These are phyloP conservation scores for Pinna nobilis DNA, from an alignment of 1,140 invertebrate genomes.

Conservation along the genomic window DNA sequence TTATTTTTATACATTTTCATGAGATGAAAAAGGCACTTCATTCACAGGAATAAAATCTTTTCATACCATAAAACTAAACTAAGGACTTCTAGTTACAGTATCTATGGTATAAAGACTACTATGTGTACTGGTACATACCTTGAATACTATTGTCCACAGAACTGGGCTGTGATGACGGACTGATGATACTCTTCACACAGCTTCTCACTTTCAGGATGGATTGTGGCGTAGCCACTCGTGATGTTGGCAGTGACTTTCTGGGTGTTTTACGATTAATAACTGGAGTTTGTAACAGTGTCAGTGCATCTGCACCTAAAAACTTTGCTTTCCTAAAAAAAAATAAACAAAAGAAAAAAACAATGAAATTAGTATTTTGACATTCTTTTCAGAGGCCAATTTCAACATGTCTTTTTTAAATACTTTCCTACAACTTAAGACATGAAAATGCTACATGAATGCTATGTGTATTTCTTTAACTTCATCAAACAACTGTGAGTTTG, in stretches of 20 bases:
- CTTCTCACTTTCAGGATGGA: conserved; percentile 64
- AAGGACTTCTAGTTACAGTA: no score
- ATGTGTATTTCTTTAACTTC: background rate
- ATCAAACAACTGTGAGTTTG: no score
- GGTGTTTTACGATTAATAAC: conserved; percentile 57
- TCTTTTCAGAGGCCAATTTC: background rate
- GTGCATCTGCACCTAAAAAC: conserved; percentile 8
- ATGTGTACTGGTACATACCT: background rate
- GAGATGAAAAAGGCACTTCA: background rate
- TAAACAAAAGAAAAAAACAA: background rate
- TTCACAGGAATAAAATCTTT: background rate
- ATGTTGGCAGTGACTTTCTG: conserved; percentile 58
- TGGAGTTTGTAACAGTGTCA: conserved; percentile 64
- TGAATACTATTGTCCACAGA: conserved; percentile 22
- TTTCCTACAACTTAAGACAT: background rate
- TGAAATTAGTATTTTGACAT: background rate
- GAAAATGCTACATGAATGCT: background rate
- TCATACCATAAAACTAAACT: background rate
- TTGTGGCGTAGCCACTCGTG: conserved; percentile 54
- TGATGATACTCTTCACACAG: conserved; percentile 33
- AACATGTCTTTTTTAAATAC: background rate
- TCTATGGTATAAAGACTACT: no score
- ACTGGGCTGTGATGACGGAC: conserved; percentile 16
- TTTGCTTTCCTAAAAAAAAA: conserved; percentile 1
- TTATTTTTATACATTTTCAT: background rate